Evolutionary conservation across 2,113 vertebrate genomes (phyloP), one percentile per base, ranked within the genome.

Genomic region (Mobula birostris): DNA sequence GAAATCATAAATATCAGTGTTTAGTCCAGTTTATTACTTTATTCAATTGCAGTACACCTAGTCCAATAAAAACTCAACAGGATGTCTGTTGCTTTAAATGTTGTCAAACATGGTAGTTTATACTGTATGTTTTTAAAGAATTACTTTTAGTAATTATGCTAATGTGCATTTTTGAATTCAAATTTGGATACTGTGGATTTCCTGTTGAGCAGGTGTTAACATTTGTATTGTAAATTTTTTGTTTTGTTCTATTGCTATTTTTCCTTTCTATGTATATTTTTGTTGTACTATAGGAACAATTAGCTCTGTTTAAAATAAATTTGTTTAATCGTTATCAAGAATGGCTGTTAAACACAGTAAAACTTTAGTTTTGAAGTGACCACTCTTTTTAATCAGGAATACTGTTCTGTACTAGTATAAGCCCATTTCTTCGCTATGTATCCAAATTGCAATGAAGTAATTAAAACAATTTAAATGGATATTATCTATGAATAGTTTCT

Each of bases 21-120:
- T 72, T 70, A 74, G 36, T 93, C 40, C 70, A 93, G 91, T 93
- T 40, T 48, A 48, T 29, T 40, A 21, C 27, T 92, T 92, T 93
- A 68, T 90, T 70, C 70, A 74, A 32, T 70, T 74, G 91, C 36
- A 93, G 68, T 74, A 56, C 91, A 76, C 74, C 72, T 29, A 74
- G 70, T 74, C 68, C 74, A 93, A 93, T 93, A 72, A 93, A 72
- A 93, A 76, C 91, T 70, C 91, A 93, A 29, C 40, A 76, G 91
- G 91, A 70, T 72, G 63, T 36, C 66, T 91, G 32, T 92, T 93
- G 91, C 40, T 93, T 93, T 74, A 70, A 93, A 93, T 93, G 48
- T 93, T 93, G 91, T 93, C 91, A 93, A 93, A 93, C 91, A 93
- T 48, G 91, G 91, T 93, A 93, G 91, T 93, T 93, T 93, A 93